These are phyloP conservation scores for Pseudomyrmex gracilis DNA, from an alignment of 1,140 invertebrate species.

Conservation along the genomic window DNA sequence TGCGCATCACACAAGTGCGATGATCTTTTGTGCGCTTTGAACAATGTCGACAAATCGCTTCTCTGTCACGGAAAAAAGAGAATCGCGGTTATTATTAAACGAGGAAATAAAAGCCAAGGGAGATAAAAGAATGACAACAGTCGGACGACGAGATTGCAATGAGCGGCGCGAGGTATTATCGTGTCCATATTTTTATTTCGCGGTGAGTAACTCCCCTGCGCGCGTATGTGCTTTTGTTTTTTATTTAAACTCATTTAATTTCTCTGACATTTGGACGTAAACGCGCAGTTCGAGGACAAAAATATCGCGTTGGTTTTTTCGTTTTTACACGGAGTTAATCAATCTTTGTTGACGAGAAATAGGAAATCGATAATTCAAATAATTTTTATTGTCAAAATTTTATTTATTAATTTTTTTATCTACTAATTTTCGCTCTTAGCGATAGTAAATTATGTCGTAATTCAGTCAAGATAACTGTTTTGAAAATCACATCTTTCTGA, in stretches of 20 bases:
- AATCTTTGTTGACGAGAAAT: too few species aligned
- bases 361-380: too few species aligned
- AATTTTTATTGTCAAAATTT: too few species aligned
- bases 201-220: neutral
- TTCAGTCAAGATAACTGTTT: too few species aligned
- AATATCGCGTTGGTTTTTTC: neutral
- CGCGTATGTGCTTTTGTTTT: neutral
- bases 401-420: too few species aligned
- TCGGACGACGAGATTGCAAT: neutral
- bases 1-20: slow-evolving; percentile 15
- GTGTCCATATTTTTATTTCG: neutral
- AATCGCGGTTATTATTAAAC: slow-evolving; percentile 12
- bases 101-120: neutral
- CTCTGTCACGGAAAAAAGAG: neutral
- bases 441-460: too few species aligned
- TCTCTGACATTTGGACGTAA: neutral
- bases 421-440: too few species aligned
- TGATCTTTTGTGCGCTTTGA: slow-evolving; percentile 37
- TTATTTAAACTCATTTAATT: neutral
- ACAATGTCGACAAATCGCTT: slow-evolving; percentile 51
- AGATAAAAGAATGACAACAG: neutral
- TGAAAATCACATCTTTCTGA: too few species aligned
- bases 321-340: too few species aligned
- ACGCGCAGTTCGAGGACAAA: neutral
- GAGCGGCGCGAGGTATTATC: neutral